Conservation (phyloP, 1,140 invertebrate species). For the Chionoecetes opilio region DNA sequence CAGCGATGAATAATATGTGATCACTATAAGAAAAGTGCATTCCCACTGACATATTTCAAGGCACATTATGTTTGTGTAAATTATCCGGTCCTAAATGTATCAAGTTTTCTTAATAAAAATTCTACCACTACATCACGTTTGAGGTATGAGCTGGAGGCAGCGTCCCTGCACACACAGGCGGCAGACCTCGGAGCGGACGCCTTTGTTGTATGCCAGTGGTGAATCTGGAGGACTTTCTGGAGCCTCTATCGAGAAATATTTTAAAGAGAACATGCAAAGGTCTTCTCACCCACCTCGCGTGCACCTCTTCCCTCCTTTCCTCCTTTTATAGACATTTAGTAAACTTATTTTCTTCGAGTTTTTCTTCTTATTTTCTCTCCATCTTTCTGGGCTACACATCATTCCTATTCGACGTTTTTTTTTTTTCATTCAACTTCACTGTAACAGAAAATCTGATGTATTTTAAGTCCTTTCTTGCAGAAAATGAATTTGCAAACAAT, state of each 20-base stretch:
- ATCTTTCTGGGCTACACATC: neutral
- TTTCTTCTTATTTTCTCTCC: neutral
- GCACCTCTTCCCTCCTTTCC: neutral
- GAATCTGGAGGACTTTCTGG: neutral
- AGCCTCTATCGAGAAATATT: constrained; percentile 19
- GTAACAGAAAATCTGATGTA: neutral
- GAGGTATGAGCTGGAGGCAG: neutral
- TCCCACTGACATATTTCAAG: no score
- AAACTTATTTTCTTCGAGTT: neutral
- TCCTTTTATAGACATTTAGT: neutral
- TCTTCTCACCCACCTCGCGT: constrained; percentile 3
- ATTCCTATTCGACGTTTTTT: neutral
- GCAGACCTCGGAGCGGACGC: neutral
- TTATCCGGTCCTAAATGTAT: no score
- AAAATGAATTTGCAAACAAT: neutral
- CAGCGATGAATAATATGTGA: no score
- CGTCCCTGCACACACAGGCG: neutral
- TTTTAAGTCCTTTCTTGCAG: neutral
- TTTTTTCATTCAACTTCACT: neutral
- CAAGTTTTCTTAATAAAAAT: neutral
- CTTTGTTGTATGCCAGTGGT: constrained; percentile 1
- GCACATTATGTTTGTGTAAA: no score
- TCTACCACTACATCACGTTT: neutral
- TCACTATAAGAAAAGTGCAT: no score
- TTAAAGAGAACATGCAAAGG: constrained; percentile 2